These are phyloP conservation scores for Eudasyphora cyanicolor DNA, from an alignment of 2,888 invertebrate genomes.

Conservation along the genomic window DNA sequence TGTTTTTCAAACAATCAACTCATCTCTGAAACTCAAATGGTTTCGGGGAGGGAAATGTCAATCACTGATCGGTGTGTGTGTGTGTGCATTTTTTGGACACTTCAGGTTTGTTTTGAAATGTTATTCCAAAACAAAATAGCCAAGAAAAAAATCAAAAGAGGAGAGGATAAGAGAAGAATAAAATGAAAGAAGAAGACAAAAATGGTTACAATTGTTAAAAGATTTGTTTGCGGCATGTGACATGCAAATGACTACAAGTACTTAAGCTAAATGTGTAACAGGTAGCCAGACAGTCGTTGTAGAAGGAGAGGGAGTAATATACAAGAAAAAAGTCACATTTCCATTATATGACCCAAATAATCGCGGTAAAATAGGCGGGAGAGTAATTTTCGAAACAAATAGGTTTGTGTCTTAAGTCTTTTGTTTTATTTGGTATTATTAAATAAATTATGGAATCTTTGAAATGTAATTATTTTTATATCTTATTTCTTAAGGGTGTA, in stretches of 20 bases:
- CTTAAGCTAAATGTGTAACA: background rate
- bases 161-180: too few relatives aligned
- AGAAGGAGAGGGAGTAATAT: background rate
- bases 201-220: background rate
- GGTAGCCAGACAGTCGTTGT: too few relatives aligned
- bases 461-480: too few relatives aligned
- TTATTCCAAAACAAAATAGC: background rate
- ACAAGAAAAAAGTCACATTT: background rate
- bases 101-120: background rate
- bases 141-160: too few relatives aligned
- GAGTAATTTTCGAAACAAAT: too few relatives aligned
- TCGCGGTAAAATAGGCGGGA: background rate
- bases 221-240: too few relatives aligned
- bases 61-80: conserved; percentile 3
- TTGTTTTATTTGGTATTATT: too few relatives aligned
- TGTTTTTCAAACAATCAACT: background rate
- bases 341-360: background rate
- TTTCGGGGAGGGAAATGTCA: conserved; percentile 33
- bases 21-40: background rate
- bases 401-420: conserved; percentile 59
- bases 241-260: background rate
- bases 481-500: too few relatives aligned
- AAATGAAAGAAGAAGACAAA: too few relatives aligned
- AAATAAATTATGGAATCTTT: too few relatives aligned
- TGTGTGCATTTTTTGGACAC: background rate